Base-by-base conservation (phyloP, 2,888 invertebrate genomes). In the Calliopum simillimum region DNA sequence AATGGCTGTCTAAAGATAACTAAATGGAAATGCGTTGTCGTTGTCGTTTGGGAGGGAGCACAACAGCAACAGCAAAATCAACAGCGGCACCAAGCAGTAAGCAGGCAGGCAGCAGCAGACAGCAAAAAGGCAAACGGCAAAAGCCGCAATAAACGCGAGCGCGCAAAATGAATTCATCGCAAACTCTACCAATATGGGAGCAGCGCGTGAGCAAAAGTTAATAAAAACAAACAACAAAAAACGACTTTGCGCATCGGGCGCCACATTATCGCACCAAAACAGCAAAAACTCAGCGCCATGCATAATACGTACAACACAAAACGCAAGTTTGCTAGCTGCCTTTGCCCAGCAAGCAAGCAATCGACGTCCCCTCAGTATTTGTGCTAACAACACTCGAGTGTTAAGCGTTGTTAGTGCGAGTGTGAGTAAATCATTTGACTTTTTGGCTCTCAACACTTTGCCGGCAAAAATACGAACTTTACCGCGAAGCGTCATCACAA, bases 1-100 rank as follows among this genome's bases (percentile, higher is more conserved):
- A 75, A 77, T 76, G 81, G 79, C 81, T 81, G 81, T 77, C 82
- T 84, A 79, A 82, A 83, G 80, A 81, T 83, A 84, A 85, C 85
- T 85, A 79, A 86, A 83, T 47, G 44, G 41, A 44, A 43, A 25
- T 33, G 33, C 33, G 33, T n/a, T 33, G 33, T 33, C 33, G 33
- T 33, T 33, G 33, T 33, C 33, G 33, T 58, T 58, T 49, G 58
- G 58, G 47, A 59, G 49, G 33, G 33, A 33, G 33, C n/a, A n/a
- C n/a, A n/a, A n/a, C n/a, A n/a, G n/a, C 33, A 67, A 49, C 49
- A 59, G 67, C 56, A 46, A 14, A 21, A 56, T 44, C 21, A 44
- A 43, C n/a, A 55, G 56, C 55, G 21, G 21, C 59, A 61, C 61
- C 25, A 19, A 55, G 47, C 41, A 21, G 59, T 33, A 33, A 46